A percentile compares a stretch with the other conserved stretches of the same genome.
These are phyloP conservation scores for Merops nubicus DNA, from an alignment of 2,113 vertebrate genomes.

Conservation along the genomic window DNA sequence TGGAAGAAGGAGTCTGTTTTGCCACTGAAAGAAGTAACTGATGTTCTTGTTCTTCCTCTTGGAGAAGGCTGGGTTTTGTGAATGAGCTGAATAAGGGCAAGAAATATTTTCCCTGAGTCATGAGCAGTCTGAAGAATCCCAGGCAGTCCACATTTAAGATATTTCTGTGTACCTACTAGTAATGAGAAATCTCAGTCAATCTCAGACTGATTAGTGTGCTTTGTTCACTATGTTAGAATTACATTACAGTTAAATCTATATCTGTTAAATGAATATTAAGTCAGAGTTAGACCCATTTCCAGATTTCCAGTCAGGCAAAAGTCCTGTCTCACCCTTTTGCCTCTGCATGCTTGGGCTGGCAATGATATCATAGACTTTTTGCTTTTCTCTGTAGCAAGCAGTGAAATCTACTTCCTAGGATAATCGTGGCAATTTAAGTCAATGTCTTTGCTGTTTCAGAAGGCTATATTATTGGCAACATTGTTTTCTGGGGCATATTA, in stretches of 20 bases:
- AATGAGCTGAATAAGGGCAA: background rate
- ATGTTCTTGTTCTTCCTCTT: background rate
- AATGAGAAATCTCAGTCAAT: background rate
- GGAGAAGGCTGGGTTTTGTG: background rate
- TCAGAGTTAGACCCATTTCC: background rate
- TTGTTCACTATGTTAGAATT: background rate
- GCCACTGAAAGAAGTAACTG: background rate
- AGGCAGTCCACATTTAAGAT: background rate
- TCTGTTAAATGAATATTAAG: background rate
- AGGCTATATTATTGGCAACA: background rate
- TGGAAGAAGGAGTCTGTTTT: slow-evolving; percentile 1
- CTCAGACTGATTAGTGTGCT: background rate
- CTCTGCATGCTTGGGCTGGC: background rate
- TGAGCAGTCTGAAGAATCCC: background rate
- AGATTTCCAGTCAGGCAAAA: background rate
- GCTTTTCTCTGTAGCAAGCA: background rate
- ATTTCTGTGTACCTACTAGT: background rate
- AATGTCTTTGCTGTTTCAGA: background rate
- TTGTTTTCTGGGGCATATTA: background rate
- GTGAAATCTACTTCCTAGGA: background rate
- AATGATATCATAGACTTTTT: background rate
- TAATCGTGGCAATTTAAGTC: background rate
- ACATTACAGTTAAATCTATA: background rate
- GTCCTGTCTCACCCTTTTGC: background rate
- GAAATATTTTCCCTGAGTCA: background rate